Conservation (phyloP, 1,140 invertebrate genomes). For the Aporrectodea caliginosa region DNA sequence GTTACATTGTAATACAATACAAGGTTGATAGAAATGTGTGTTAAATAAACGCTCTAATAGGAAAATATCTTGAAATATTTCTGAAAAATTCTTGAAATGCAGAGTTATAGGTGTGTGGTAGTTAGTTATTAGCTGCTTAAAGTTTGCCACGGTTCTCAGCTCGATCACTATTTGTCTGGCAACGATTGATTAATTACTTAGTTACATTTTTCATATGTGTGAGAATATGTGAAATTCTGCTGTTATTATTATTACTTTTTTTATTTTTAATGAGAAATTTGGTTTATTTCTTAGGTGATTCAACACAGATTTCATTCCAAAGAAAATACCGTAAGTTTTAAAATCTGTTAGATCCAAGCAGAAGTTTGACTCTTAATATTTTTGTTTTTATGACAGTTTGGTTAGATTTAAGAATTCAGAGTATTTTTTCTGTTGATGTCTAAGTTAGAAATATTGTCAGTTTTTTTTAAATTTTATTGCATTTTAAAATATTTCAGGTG, state of each 20-base stretch:
- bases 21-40: no score
- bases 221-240: neutral
- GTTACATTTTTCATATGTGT: neutral
- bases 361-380: neutral
- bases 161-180: neutral
- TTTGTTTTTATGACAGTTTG: no score
- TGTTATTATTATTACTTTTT: neutral
- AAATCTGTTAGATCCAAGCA: neutral
- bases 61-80: no score
- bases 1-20: no score
- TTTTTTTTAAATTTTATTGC: neutral
- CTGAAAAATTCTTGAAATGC: no score
- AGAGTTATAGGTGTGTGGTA: no score
- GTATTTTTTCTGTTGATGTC: no score
- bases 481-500: neutral
- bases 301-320: neutral
- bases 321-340: neutral
- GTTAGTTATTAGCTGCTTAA: no score
- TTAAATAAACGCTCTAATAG: no score
- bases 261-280: neutral
- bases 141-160: no score
- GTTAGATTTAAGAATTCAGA: no score
- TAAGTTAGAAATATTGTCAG: neutral
- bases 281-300: neutral
- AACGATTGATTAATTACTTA: neutral